phyloP scores from a whole-genome alignment of 2,113 vertebrate genomes.

The Pseudopipra pipra region DNA sequence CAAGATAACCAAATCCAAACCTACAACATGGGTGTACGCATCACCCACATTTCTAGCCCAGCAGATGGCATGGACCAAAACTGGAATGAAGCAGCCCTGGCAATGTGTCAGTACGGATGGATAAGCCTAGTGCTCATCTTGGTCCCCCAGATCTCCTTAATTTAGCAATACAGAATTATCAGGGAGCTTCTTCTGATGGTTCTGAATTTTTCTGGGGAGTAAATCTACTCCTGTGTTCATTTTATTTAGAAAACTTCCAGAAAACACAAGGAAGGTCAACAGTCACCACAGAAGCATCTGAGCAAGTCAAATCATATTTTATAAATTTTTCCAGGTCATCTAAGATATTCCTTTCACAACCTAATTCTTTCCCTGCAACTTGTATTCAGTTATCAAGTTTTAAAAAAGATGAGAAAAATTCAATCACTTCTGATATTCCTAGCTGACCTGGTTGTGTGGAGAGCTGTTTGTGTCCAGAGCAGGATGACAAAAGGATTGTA shows the following conservation, averaged over 20 bases:
- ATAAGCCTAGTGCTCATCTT: background rate
- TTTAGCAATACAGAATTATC: background rate
- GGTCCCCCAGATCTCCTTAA: fast-evolving
- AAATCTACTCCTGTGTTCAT: background rate
- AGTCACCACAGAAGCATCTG: background rate
- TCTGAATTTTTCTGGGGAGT: background rate
- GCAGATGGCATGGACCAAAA: background rate
- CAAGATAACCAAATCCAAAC: background rate
- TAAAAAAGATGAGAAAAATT: background rate
- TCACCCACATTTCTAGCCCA: fast-evolving
- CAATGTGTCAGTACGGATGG: background rate
- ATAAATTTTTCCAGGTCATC: background rate
- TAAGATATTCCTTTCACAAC: background rate
- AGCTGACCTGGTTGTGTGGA: background rate
- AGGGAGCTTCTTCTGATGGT: background rate
- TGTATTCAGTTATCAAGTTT: background rate
- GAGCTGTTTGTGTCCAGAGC: background rate
- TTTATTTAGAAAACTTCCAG: background rate
- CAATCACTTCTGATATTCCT: background rate
- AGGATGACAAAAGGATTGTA: background rate
- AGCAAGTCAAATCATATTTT: background rate
- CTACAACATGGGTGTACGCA: background rate
- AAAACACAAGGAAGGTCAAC: background rate
- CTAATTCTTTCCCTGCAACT: background rate
- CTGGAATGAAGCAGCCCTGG: background rate